Evolutionary conservation across 2,888 invertebrate genomes (phyloP).

Genomic region (Glaucopsyche alexis): DNA sequence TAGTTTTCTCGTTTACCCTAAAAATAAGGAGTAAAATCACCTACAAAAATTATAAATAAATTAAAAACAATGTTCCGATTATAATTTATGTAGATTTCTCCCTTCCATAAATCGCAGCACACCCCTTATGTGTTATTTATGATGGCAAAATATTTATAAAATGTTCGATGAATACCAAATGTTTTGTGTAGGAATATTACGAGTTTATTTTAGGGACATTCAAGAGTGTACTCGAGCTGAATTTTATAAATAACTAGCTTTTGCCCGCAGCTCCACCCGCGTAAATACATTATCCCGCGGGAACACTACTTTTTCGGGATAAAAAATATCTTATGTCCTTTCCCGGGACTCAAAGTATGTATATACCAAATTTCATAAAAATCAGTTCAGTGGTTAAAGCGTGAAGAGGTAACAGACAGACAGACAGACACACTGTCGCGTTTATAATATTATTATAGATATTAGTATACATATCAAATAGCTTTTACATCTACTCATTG

Average conservation of each 20-base stretch:
- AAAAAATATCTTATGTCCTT: no score
- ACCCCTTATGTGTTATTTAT: constrained; percentile 22
- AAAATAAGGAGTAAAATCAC: constrained; percentile 46
- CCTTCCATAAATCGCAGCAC: constrained; percentile 16
- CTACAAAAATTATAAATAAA: constrained; percentile 56
- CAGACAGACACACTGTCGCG: no score
- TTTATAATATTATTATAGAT: no score
- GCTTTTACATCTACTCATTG: neutral
- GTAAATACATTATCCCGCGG: no score
- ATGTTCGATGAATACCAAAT: constrained; percentile 18
- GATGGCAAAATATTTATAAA: constrained; percentile 24
- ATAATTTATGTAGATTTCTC: constrained; percentile 58
- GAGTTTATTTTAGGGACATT: neutral
- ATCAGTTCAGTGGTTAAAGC: no score
- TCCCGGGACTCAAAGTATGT: no score
- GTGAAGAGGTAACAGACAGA: no score
- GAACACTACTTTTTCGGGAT: no score
- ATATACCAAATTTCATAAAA: no score
- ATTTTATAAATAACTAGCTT: neutral
- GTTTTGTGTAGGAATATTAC: neutral
- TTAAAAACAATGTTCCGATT: constrained; percentile 56
- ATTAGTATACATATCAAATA: no score
- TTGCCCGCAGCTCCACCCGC: no score
- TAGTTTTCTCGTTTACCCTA: neutral
- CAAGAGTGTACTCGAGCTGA: neutral